Evolutionary conservation across 2,113 vertebrate species (phyloP).

Genomic region (Cavia aperea): DNA sequence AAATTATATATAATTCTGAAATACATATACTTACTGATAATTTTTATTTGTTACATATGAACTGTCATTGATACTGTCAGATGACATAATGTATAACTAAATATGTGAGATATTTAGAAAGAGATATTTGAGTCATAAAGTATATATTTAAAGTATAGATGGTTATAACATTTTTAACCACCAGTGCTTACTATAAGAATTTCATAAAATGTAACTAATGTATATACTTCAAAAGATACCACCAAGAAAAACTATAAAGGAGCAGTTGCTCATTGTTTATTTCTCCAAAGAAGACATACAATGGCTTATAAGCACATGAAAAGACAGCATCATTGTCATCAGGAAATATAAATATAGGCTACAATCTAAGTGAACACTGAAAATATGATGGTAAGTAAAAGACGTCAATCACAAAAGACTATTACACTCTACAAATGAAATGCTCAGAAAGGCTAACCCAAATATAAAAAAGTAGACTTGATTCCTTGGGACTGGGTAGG

Average conservation of each 20-base stretch:
- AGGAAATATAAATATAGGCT: slow-evolving; percentile 15
- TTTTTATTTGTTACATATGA: slow-evolving; percentile 30
- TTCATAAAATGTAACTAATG: background rate
- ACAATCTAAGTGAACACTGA: background rate
- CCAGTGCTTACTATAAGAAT: slow-evolving; percentile 13
- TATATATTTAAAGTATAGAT: background rate
- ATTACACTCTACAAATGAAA: background rate
- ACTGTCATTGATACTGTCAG: background rate
- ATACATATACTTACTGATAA: background rate
- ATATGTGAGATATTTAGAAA: slow-evolving; percentile 18
- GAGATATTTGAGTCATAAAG: background rate
- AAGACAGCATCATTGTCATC: background rate
- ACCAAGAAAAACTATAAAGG: background rate
- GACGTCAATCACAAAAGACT: background rate
- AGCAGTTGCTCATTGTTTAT: background rate
- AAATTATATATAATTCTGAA: slow-evolving; percentile 34
- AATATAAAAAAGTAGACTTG: background rate
- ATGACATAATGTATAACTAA: slow-evolving; percentile 10
- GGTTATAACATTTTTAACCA: background rate
- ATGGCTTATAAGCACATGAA: background rate
- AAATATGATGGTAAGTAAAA: background rate
- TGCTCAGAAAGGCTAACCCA: background rate
- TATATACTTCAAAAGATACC: slow-evolving; percentile 1
- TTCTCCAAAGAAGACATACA: background rate
- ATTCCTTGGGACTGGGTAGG: background rate